A percentile compares a stretch with the other conserved stretches of the same genome.
Evolutionary conservation across 2,888 invertebrate species (phyloP).

Genomic region (Ecliptopera silaceata): DNA sequence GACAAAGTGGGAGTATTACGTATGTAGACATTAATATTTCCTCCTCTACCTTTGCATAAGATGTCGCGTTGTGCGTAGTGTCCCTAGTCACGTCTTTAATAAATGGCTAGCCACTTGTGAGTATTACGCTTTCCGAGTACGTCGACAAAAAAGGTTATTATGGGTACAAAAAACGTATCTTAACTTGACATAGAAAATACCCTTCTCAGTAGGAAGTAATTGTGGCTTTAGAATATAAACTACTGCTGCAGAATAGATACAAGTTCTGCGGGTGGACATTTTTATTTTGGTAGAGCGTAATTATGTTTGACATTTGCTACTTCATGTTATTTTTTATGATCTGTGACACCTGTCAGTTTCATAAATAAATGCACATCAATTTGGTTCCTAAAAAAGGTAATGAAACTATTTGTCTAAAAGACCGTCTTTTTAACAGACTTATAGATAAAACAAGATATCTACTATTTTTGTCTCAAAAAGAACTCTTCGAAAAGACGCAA

Average conservation of each 20-base stretch:
- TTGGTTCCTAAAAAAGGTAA: no score
- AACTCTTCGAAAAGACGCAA: no score
- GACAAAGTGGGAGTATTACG: constrained; percentile 62
- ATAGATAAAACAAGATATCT: no score
- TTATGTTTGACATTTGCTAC: no score
- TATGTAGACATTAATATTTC: constrained; percentile 61
- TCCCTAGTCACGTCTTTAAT: constrained; percentile 39
- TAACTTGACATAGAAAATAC: constrained; percentile 15
- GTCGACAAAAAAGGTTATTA: constrained; percentile 29
- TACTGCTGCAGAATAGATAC: background rate
- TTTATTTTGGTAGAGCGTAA: no score
- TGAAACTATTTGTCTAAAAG: no score
- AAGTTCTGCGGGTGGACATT: background rate
- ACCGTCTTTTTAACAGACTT: no score
- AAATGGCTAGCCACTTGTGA: constrained; percentile 32
- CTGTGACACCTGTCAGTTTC: no score
- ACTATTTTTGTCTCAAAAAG: no score
- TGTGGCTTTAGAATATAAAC: background rate
- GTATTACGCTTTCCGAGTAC: constrained; percentile 25
- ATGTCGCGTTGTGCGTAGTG: constrained; percentile 34
- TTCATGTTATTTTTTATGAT: no score
- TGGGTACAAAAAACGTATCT: constrained; percentile 16
- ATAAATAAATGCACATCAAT: no score
- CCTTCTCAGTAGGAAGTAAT: constrained; percentile 3
- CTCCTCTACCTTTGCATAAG: constrained; percentile 42